These are phyloP conservation scores for Caerostris extrusa DNA, from an alignment of 1,140 invertebrate species.

Conservation along the genomic window DNA sequence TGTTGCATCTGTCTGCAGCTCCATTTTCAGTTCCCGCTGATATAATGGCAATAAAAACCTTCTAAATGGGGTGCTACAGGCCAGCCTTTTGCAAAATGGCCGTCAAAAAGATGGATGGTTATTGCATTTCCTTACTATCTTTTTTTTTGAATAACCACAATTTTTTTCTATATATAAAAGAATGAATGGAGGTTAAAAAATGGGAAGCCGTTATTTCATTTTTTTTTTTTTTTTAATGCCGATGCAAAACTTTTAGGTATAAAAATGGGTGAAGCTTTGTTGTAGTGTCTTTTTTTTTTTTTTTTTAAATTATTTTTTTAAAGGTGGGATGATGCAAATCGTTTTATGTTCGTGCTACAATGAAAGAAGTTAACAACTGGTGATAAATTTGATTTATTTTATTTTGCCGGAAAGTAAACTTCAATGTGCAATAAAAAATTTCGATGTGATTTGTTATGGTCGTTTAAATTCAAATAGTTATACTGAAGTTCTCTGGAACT, in stretches of 20 bases:
- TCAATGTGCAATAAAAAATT: not conserved
- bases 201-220: not conserved
- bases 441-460: not conserved
- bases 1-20: slow-evolving; percentile 64
- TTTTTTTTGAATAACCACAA: not conserved
- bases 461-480: not conserved
- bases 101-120: slow-evolving; percentile 55
- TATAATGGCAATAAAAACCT: slow-evolving; percentile 51
- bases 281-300: not conserved
- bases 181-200: not conserved
- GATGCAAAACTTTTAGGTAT: slow-evolving; percentile 2
- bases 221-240: not conserved
- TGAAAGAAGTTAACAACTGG: not conserved
- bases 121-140: not conserved
- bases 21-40: slow-evolving; percentile 23
- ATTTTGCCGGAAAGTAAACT: not conserved
- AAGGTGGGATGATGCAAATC: not conserved
- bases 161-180: not conserved
- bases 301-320: no score
- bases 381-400: slow-evolving; percentile 10
- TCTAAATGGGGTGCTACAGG: not conserved
- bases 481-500: not conserved
- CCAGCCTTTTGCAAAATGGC: not conserved
- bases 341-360: not conserved
- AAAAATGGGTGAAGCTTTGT: not conserved